Percentiles rank a stretch among this genome's conserved stretches.
Evolutionary conservation across 2,888 invertebrate species (phyloP).

Genomic region (Halocaridina rubra): DNA sequence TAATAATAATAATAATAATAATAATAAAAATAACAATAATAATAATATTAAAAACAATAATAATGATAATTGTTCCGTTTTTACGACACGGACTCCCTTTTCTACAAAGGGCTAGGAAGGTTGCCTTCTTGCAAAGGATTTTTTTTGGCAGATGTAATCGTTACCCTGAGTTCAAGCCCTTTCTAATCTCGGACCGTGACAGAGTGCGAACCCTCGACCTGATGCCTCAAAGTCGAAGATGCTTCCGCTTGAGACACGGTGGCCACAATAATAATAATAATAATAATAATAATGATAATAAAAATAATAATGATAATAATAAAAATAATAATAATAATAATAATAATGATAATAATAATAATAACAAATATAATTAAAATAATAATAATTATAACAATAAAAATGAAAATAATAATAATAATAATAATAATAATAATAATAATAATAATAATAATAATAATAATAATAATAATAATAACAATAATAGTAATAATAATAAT

Average conservation of each 20-base stretch:
- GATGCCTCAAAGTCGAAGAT: too few relatives aligned
- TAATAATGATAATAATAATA: not conserved
- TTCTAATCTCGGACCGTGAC: too few relatives aligned
- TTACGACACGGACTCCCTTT: too few relatives aligned
- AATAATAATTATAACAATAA: not conserved
- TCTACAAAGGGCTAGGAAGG: too few relatives aligned
- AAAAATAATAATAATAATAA: not conserved
- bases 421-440: not conserved
- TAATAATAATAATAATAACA: not conserved
- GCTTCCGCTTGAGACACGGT: too few relatives aligned
- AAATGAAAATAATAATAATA: not conserved
- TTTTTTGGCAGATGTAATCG: too few relatives aligned
- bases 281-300: not conserved
- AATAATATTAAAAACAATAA: not conserved
- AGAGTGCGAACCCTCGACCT: too few relatives aligned
- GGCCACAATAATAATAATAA: not conserved
- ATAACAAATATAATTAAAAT: not conserved
- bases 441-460: not conserved
- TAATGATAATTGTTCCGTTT: not conserved
- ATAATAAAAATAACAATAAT: not conserved
- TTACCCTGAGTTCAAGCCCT: too few relatives aligned
- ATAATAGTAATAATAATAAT: not conserved
- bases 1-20: not conserved
- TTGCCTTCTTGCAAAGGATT: too few relatives aligned
- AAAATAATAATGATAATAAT: not conserved